Base-by-base conservation (phyloP, 2,797 vertebrate species). In the Setipinna tenuifilis region DNA sequence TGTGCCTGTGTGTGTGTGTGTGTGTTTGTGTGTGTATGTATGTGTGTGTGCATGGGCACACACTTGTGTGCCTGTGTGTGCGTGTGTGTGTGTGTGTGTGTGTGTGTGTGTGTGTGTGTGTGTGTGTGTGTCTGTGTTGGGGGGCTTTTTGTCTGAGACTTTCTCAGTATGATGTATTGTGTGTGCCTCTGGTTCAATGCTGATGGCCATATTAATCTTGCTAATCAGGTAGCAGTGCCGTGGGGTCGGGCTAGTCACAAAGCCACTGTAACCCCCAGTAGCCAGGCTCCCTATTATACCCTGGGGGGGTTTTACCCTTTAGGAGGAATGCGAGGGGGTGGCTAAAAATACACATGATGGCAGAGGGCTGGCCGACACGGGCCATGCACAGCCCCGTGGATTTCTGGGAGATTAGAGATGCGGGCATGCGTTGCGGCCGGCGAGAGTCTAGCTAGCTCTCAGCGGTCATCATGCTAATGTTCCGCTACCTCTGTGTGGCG, bases 201-300 rank as follows among this genome's bases (percentile, higher is more conserved):
- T 91, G 89, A 93, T 89, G 87, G 87, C 57, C 78, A 17, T 91
- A 93, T 93, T 94, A 93, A 94, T 94, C 93, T 92, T 89, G 62
- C 75, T 78, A 78, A 78, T 78, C 71, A 78, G 71, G 31, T 21
- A 75, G 86, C 87, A 87, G 90, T 92, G 89, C 92, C 93, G 90
- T 89, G 85, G 89, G 83, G 89, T 89, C 88, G 84, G 81, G 85
- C 85, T 90, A 90, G 7, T 25, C 89, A 88, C 87, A 88, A 84
- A 83, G 78, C 89, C 89, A 88, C n/a, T n/a, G 75, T 86, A 82
- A 88, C 86, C 82, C 87, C 85, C 19, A 9, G 6, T 9, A 68
- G 85, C 89, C 84, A 81, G 84, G 87, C 85, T 87, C 87, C 86
- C 88, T 90, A 93, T 92, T 89, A 91, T 88, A 91, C 91, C 89